Percentiles rank a stretch among this genome's conserved stretches.
Evolutionary conservation across 2,888 invertebrate species (phyloP).

Genomic region (Andrena trimmerana): DNA sequence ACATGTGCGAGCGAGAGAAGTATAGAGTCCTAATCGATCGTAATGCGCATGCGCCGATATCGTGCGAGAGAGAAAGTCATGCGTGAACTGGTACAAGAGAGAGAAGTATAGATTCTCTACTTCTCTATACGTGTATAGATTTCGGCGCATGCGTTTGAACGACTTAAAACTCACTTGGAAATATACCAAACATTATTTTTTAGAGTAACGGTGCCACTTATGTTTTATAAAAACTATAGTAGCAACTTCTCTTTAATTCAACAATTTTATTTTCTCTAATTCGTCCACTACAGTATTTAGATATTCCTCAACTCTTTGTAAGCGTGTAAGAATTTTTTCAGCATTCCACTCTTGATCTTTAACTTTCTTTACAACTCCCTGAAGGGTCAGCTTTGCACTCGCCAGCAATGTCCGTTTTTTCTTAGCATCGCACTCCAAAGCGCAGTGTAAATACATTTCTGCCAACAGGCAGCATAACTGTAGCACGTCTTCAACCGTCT

Average conservation of each 20-base stretch:
- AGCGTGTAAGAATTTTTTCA: conserved; percentile 71
- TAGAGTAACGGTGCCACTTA: background rate
- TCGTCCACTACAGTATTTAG: conserved; percentile 72
- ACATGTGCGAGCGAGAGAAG: too few relatives aligned
- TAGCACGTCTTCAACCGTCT: conserved; percentile 88
- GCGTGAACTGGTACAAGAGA: too few relatives aligned
- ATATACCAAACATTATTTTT: background rate
- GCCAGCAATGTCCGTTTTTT: conserved; percentile 81
- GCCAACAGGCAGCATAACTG: conserved; percentile 87
- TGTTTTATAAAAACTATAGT: conserved; percentile 5
- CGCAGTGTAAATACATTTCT: conserved; percentile 87
- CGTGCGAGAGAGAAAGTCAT: too few relatives aligned
- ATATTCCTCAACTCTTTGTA: conserved; percentile 79
- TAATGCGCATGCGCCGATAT: too few relatives aligned
- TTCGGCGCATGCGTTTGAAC: too few relatives aligned
- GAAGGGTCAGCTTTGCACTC: conserved; percentile 80
- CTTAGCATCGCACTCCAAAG: conserved; percentile 85
- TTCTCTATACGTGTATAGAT: too few relatives aligned
- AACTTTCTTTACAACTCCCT: conserved; percentile 83
- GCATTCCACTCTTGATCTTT: conserved; percentile 83
- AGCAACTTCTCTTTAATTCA: conserved; percentile 23
- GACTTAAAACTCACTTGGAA: background rate
- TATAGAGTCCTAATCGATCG: too few relatives aligned
- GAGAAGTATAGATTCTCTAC: too few relatives aligned
- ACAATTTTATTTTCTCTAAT: conserved; percentile 60